Percentiles rank a stretch among this genome's conserved stretches.
Evolutionary conservation across 1,140 invertebrate species (phyloP).

Genomic region (Penaeus japonicus): DNA sequence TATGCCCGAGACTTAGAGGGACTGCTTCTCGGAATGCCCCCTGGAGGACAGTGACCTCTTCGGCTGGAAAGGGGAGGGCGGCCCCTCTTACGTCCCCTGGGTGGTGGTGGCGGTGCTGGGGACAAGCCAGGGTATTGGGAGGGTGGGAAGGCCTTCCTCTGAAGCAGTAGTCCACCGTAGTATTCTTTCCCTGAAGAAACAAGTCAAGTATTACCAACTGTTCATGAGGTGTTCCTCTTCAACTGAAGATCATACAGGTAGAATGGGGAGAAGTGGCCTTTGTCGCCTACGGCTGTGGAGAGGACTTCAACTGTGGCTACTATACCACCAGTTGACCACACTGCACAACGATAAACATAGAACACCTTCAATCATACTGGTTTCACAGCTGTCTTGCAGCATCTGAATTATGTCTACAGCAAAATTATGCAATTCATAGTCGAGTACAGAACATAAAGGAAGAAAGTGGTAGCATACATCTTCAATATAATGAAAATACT

Average conservation of each 20-base stretch:
- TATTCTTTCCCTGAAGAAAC: constrained; percentile 56
- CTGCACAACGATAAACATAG: not conserved
- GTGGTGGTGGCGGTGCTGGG: constrained; percentile 36
- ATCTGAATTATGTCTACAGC: no score
- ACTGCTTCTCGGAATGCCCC: constrained; percentile 11
- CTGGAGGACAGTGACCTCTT: constrained; percentile 30
- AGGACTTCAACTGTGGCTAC: constrained; percentile 42
- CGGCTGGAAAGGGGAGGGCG: constrained; percentile 45
- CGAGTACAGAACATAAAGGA: no score
- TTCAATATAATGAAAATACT: no score
- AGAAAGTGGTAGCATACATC: no score
- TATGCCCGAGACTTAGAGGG: constrained; percentile 29
- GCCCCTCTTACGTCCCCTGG: constrained; percentile 51
- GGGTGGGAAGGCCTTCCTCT: constrained; percentile 48
- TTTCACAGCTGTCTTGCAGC: no score
- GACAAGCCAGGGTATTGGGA: constrained; percentile 37
- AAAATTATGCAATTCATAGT: no score
- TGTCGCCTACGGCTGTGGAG: constrained; percentile 34
- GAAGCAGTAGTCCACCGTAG: constrained; percentile 54
- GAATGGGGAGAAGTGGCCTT: constrained; percentile 44
- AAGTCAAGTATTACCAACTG: constrained; percentile 57
- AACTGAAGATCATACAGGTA: constrained; percentile 54
- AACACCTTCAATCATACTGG: no score
- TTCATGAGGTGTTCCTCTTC: constrained; percentile 55
- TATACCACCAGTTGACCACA: constrained; percentile 35